Evolutionary conservation across 1,140 invertebrate genomes (phyloP).

Genomic region (Nasonia giraulti): DNA sequence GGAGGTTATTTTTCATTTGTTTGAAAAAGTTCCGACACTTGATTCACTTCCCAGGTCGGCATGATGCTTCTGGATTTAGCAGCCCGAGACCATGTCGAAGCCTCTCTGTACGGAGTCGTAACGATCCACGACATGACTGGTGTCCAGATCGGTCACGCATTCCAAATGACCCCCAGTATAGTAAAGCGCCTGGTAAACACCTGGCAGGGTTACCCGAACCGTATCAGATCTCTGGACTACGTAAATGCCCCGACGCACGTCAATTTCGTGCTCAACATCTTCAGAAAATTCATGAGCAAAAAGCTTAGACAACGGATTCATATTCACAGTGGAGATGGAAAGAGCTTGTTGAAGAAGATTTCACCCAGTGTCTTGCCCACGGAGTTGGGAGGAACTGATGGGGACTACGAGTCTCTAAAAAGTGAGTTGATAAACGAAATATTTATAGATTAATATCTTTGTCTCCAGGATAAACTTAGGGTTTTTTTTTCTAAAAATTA

Average conservation of each 20-base stretch:
- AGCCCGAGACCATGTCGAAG: conserved; percentile 71
- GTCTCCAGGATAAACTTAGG: not conserved
- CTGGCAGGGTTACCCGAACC: conserved; percentile 83
- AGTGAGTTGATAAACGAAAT: not conserved
- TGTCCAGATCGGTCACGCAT: conserved; percentile 76
- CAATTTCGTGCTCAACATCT: conserved; percentile 81
- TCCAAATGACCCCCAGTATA: conserved; percentile 76
- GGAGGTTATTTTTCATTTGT: too few relatives aligned
- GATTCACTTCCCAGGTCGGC: conserved; percentile 64
- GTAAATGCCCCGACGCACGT: conserved; percentile 82
- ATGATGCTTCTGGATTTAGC: conserved; percentile 78
- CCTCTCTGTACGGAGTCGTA: conserved; percentile 77
- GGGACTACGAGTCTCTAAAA: conserved; percentile 68
- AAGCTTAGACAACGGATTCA: conserved; percentile 78
- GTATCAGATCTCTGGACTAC: conserved; percentile 82
- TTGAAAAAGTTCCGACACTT: conserved; percentile 9
- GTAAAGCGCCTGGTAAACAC: conserved; percentile 77
- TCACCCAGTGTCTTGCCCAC: conserved; percentile 74
- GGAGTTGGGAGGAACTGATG: conserved; percentile 78
- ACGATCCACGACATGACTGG: conserved; percentile 78
- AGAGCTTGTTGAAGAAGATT: conserved; percentile 69
- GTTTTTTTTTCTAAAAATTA: too few relatives aligned
- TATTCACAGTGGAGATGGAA: conserved; percentile 71
- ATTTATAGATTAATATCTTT: not conserved
- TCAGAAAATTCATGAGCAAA: conserved; percentile 82